These are phyloP conservation scores for Lampris incognitus DNA, from an alignment of 2,113 vertebrate genomes.

Conservation along the genomic window DNA sequence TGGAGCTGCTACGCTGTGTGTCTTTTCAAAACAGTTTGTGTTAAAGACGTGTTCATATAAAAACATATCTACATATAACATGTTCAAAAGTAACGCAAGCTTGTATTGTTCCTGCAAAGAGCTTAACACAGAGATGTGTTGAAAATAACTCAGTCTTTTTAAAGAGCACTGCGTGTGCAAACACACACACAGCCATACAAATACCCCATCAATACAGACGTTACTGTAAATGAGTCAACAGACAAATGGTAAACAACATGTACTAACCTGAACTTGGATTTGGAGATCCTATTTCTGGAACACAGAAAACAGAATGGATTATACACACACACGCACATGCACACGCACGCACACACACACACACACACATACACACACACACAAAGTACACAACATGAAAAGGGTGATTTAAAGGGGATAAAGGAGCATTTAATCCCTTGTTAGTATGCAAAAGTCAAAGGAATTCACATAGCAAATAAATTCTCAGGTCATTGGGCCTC, in stretches of 20 bases:
- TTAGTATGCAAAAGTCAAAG: constrained; percentile 9
- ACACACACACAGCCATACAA: constrained; percentile 31
- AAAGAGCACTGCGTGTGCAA: background rate
- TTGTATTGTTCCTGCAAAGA: background rate
- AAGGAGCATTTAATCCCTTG: constrained; percentile 15
- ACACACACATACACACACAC: constrained; percentile 13
- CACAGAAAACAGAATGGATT: constrained; percentile 90
- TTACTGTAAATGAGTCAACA: constrained; percentile 43
- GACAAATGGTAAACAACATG: constrained; percentile 67
- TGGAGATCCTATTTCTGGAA: constrained; percentile 99
- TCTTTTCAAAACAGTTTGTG: background rate
- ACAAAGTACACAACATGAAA: constrained; percentile 51
- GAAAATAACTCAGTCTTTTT: too few species aligned
- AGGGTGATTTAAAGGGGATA: constrained; percentile 65
- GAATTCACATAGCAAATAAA: background rate
- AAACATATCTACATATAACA: background rate
- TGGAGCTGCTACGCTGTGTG: background rate
- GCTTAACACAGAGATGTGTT: background rate
- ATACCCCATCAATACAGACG: constrained; percentile 47
- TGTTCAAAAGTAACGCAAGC: too few species aligned
- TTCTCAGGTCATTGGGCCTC: background rate
- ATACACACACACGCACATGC: constrained; percentile 77
- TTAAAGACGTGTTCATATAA: background rate
- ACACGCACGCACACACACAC: constrained; percentile 58
- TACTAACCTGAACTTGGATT: constrained; percentile 99